Percentiles rank a stretch among this genome's conserved stretches.
Evolutionary conservation across 2,888 invertebrate species (phyloP).

Genomic region (Gibbula magus): DNA sequence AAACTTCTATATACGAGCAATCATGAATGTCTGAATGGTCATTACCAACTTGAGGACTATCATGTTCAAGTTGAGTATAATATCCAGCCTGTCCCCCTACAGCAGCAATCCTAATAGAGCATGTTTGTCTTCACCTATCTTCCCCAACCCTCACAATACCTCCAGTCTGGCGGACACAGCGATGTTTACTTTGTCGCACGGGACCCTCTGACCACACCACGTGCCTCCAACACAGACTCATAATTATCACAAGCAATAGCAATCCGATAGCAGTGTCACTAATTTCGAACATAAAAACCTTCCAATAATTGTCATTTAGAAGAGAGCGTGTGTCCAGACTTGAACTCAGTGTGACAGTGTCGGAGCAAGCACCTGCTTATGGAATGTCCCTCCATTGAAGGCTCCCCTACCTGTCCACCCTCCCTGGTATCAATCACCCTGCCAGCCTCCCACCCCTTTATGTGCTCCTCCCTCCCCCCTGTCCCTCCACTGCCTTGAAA

Average conservation of each 20-base stretch:
- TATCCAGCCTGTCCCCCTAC: too few relatives aligned
- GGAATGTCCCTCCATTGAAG: constrained; percentile 8
- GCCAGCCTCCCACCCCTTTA: not conserved
- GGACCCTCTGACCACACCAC: not conserved
- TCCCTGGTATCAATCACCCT: not conserved
- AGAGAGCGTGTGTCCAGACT: not conserved
- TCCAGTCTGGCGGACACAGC: too few relatives aligned
- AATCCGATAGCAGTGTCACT: constrained; percentile 6
- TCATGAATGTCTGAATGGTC: too few relatives aligned
- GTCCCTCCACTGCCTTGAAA: not conserved
- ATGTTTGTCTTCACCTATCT: too few relatives aligned
- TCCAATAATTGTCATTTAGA: constrained; percentile 3
- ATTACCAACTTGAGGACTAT: too few relatives aligned
- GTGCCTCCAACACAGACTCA: not conserved
- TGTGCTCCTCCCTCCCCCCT: not conserved
- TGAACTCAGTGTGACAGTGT: constrained; percentile 2
- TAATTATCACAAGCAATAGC: constrained; percentile 12
- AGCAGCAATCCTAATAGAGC: too few relatives aligned
- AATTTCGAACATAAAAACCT: not conserved
- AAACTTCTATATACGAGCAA: too few relatives aligned
- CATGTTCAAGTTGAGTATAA: too few relatives aligned
- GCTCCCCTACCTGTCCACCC: not conserved
- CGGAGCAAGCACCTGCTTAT: not conserved
- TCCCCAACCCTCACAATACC: too few relatives aligned
- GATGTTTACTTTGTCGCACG: not conserved